Evolutionary conservation across 2,113 vertebrate genomes (phyloP).

Genomic region (Argyrosomus japonicus): DNA sequence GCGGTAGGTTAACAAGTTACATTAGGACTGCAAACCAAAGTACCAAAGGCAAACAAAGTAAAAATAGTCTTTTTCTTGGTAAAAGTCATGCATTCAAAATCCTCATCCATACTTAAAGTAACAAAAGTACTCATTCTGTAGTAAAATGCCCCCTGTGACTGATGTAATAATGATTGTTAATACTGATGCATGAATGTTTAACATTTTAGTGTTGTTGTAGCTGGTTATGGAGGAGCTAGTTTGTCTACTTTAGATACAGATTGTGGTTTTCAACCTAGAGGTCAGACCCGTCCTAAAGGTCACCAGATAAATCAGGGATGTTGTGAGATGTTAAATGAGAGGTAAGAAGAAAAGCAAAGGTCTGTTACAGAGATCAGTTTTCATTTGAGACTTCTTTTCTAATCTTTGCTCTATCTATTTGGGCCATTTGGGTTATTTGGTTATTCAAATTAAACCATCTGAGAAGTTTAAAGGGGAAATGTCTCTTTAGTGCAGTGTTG

Average conservation of each 20-base stretch:
- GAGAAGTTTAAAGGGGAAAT: neutral
- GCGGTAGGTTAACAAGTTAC: slow-evolving; percentile 61
- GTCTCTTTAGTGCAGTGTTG: neutral
- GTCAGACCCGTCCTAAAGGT: neutral
- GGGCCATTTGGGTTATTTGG: neutral
- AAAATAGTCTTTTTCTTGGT: neutral
- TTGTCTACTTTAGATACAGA: neutral
- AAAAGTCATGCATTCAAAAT: neutral
- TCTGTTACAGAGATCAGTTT: neutral
- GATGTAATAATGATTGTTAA: neutral
- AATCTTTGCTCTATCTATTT: neutral
- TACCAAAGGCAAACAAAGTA: neutral
- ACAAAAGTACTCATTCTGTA: neutral
- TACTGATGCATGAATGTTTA: neutral
- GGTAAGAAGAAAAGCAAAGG: neutral
- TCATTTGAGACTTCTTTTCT: neutral
- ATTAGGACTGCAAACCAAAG: slow-evolving; percentile 33
- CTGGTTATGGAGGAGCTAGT: neutral
- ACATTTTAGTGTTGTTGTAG: neutral
- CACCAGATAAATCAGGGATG: neutral
- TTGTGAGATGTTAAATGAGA: neutral
- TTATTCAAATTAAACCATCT: neutral
- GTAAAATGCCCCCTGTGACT: neutral
- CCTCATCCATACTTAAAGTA: too few species aligned
- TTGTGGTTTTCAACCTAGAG: neutral